phyloP scores from a whole-genome alignment of 2,888 invertebrate species.

The Entomobrya multifasciata region DNA sequence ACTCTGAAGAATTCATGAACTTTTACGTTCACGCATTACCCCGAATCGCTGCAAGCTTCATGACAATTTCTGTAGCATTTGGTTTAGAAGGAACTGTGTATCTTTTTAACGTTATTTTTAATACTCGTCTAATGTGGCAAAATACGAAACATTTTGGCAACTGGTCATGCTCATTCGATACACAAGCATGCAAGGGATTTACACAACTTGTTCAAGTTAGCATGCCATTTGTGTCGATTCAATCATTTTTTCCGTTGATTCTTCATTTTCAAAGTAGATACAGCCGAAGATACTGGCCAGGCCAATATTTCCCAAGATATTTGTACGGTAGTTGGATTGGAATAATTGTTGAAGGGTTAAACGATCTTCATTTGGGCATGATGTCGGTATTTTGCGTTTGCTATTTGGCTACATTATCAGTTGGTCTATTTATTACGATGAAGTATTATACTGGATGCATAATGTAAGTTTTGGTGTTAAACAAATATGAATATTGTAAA shows the following conservation, averaged over 20 bases:
- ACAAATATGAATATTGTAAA: too few relatives aligned
- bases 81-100: not conserved
- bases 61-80: not conserved
- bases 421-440: not conserved
- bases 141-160: not conserved
- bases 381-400: not conserved
- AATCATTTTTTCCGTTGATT: not conserved
- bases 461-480: too few relatives aligned
- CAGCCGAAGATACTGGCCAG: not conserved
- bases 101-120: not conserved
- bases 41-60: not conserved
- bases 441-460: not conserved
- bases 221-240: not conserved
- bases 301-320: not conserved
- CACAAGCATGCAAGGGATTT: too few relatives aligned
- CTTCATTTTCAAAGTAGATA: not conserved
- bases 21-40: not conserved
- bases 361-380: not conserved
- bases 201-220: not conserved
- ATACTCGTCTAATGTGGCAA: not conserved
- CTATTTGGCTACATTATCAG: not conserved
- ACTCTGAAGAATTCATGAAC: not conserved
- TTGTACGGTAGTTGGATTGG: not conserved
- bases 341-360: not conserved
- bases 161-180: not conserved